These are phyloP conservation scores for Leptobrachium leishanense DNA, from an alignment of 2,113 vertebrate genomes.

Conservation along the genomic window DNA sequence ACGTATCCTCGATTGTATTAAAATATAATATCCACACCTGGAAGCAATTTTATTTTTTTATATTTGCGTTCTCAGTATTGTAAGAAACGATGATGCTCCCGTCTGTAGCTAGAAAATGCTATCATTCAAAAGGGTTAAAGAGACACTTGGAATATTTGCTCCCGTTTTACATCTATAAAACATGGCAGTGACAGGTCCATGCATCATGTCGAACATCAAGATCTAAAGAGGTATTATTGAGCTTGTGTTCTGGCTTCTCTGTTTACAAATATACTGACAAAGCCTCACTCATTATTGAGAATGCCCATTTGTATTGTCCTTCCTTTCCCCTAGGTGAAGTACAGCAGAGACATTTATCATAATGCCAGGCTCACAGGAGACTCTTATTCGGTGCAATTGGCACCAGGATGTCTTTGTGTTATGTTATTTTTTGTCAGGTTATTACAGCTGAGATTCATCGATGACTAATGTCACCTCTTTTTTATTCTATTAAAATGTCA, in stretches of 20 bases:
- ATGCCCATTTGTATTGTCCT: slow-evolving; percentile 18
- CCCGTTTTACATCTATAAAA: slow-evolving; percentile 29
- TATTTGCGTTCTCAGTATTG: too few species aligned
- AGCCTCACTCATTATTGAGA: slow-evolving; percentile 23
- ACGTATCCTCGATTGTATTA: too few species aligned
- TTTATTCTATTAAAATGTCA: slow-evolving; percentile 4
- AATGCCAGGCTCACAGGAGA: background rate
- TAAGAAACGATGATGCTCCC: too few species aligned
- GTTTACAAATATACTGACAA: slow-evolving; percentile 41
- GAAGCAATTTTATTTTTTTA: too few species aligned
- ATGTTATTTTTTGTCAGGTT: background rate
- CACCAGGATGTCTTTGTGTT: background rate
- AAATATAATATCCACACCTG: too few species aligned
- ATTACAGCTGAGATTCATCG: background rate
- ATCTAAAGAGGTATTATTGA: slow-evolving; percentile 30
- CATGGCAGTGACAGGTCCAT: slow-evolving; percentile 34
- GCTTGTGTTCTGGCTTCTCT: slow-evolving; percentile 35
- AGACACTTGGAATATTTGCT: slow-evolving; percentile 9
- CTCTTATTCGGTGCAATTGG: background rate
- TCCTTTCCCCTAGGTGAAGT: background rate
- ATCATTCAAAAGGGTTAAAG: slow-evolving; percentile 9
- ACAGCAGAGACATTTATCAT: slow-evolving; percentile 29
- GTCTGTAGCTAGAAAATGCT: background rate
- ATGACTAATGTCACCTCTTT: background rate
- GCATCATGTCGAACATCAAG: slow-evolving; percentile 28